These are phyloP conservation scores for Actinia tenebrosa DNA, from an alignment of 64 coral and sea anemone genomes.

Conservation along the genomic window DNA sequence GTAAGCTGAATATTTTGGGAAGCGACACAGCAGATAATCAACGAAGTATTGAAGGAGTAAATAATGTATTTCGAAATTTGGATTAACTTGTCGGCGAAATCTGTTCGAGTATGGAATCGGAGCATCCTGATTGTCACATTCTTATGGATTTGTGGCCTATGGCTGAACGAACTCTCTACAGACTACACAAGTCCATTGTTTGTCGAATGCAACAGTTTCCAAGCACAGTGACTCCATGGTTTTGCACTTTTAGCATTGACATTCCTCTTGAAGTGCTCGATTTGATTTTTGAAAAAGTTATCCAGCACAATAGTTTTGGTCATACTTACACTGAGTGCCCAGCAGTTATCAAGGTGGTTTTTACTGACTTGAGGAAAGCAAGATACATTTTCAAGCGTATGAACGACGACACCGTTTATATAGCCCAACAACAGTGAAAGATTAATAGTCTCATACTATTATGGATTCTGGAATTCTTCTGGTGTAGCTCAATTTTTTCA, in stretches of 20 bases:
- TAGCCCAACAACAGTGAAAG: no score
- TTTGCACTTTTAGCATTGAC: background rate
- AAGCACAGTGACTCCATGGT: background rate
- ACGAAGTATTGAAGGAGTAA: no score
- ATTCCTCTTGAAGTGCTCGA: background rate
- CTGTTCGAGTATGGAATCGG: no score
- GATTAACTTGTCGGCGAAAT: no score
- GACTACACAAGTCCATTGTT: background rate
- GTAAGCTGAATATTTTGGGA: no score
- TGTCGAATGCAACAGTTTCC: background rate
- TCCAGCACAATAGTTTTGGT: background rate
- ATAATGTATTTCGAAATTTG: no score
- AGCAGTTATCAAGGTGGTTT: background rate
- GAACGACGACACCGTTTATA: background rate
- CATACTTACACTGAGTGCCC: background rate
- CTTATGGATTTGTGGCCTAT: background rate
- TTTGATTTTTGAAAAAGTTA: background rate
- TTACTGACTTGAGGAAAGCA: background rate
- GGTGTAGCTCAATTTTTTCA: no score
- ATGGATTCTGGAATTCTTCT: no score
- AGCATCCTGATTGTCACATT: background rate
- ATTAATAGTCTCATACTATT: no score
- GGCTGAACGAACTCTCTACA: background rate
- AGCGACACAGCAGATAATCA: no score
- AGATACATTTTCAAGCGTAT: background rate